Evolutionary conservation across 2,113 vertebrate genomes (phyloP), one percentile per base, ranked within the genome.

Genomic region (Glaucomys volans): DNA sequence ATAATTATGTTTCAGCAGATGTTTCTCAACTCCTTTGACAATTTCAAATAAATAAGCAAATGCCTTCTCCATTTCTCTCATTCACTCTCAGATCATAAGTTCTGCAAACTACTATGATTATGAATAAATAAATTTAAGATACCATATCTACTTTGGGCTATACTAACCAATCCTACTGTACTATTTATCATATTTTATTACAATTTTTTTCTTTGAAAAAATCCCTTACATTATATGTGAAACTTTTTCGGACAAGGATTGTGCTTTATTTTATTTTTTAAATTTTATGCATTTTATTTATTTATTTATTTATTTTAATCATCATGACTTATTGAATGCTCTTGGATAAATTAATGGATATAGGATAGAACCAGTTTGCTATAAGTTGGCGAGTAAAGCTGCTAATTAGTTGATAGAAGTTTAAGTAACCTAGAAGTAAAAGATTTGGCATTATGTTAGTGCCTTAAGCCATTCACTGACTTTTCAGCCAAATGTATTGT

Each of bases 401-500:
- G 54, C 28, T 62, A 74, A 2, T 47, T 86, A 37, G 10, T 40
- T 59, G 30, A 35, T 37, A 47, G 17, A 76, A 50, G 50, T 95
- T 87, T 77, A 86, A 84, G 59, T 40, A 83, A 4, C 5, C 13
- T 44, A 4, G 0, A 28, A 32, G 17, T 54, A n/a, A 83, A 52
- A 66, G 66, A 96, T 83, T 97, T 76, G 20, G 0, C 18, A 12
- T 95, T 80, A 66, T 91, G 89, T 40, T 57, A 14, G 62, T 71
- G 75, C 18, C 44, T 42, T 92, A 26, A 92, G 67, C 3, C 67
- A 76, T 85, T 83, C 30, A 64, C 67, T 87, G 37, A 66, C 11
- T 82, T 87, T 82, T 75, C 77, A 30, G 32, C 91, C 75, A 89
- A 62, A 77, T 87, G 47, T 59, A 77, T 76, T 77, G 11, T 92